Base-by-base conservation (phyloP, 92 coral and sea anemone genomes). In the Paragorgia papillata region DNA sequence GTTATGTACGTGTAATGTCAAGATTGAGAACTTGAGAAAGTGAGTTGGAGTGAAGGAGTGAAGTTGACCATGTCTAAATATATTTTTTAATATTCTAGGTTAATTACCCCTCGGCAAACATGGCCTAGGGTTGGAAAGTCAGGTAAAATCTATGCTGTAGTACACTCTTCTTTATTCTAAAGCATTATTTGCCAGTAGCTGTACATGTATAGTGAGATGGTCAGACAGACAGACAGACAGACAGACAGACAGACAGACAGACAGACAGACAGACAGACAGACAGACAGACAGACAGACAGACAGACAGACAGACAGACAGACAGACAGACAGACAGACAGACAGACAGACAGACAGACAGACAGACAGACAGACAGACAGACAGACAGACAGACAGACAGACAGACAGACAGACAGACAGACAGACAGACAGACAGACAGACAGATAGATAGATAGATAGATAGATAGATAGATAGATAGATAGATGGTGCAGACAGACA, bases 111-210 rank as follows among this genome's bases (percentile, higher is more conserved):
- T 27, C 92, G 89, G 27, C 86, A 87, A 51, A 62, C 86, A 30
- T 94, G 98, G 98, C 98, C 98, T 10, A 85, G 85, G 50, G 92
- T 91, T 84, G 87, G 96, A 10, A 88, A 89, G 78, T 88, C 98
- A 79, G 97, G 96, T 90, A 46, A 8, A 17, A 39, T 50, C 61
- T n/a, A 43, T 5, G 29, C n/a, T 10, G 0, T 34, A 0, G 46
- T n/a, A n/a, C n/a, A n/a, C n/a, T n/a, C n/a, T n/a, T n/a, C n/a
- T n/a, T n/a, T n/a, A n/a, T n/a, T n/a, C n/a, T n/a, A n/a, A n/a
- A n/a, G n/a, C n/a, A n/a, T n/a, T n/a, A n/a, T n/a, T n/a, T n/a
- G n/a, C n/a, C n/a, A n/a, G n/a, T n/a, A n/a, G n/a, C n/a, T n/a
- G n/a, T n/a, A n/a, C n/a, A n/a, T n/a, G n/a, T n/a, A n/a, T n/a